These are phyloP conservation scores for Engraulis encrasicolus DNA, from an alignment of 2,113 vertebrate species.

Conservation along the genomic window DNA sequence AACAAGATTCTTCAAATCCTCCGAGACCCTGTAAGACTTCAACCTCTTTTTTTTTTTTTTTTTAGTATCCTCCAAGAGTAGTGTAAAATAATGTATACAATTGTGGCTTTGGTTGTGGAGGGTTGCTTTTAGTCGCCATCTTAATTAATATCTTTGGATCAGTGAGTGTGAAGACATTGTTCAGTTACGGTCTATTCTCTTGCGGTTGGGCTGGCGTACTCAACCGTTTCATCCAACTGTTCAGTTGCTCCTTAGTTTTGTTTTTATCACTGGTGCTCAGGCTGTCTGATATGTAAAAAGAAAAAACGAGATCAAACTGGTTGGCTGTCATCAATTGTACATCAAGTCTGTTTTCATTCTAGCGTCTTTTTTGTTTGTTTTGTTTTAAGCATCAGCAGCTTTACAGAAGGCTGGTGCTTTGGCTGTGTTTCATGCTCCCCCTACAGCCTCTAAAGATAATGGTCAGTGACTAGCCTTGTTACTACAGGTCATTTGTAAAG, in stretches of 20 bases:
- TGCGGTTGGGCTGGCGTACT: not conserved
- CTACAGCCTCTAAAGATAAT: not conserved
- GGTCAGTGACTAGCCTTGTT: constrained; percentile 5
- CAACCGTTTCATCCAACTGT: not conserved
- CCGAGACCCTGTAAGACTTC: too few species aligned
- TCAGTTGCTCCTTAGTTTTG: not conserved
- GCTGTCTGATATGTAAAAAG: too few species aligned
- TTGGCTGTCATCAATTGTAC: not conserved
- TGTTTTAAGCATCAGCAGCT: too few species aligned
- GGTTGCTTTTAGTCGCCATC: too few species aligned
- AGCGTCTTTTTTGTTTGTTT: too few species aligned
- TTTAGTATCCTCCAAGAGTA: too few species aligned
- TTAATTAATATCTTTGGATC: not conserved
- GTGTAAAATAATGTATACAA: too few species aligned
- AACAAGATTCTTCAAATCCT: too few species aligned
- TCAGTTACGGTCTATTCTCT: not conserved
- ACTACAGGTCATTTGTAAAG: not conserved
- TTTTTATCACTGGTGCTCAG: not conserved
- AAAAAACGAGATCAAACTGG: not conserved
- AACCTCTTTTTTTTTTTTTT: too few species aligned
- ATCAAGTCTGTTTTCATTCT: not conserved
- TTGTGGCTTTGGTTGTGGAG: too few species aligned
- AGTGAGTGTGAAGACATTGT: not conserved
- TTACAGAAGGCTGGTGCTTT: not conserved
- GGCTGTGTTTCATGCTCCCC: not conserved